Conservation (phyloP, 2,113 vertebrate genomes). For the Hylia prasina region DNA sequence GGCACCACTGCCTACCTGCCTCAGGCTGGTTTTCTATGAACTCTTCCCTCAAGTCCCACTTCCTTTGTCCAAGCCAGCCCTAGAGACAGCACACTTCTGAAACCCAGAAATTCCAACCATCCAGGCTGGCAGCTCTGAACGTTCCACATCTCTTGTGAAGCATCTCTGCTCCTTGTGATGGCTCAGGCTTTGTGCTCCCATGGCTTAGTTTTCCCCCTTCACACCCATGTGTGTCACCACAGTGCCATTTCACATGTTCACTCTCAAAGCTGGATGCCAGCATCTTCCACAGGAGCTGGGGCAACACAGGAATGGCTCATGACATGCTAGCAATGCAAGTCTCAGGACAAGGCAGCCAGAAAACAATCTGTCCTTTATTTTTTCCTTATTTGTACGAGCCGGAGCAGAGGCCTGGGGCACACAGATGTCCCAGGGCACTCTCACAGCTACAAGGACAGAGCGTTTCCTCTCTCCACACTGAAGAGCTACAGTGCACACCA, state of each 20-base stretch:
- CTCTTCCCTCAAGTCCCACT: neutral
- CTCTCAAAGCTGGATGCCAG: neutral
- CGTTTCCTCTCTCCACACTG: neutral
- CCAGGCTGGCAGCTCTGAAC: neutral
- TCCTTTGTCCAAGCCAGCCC: neutral
- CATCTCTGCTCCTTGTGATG: neutral
- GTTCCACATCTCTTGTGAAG: rapidly evolving
- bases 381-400: neutral
- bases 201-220: neutral
- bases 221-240: neutral
- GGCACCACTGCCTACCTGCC: neutral
- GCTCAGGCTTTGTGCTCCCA: neutral
- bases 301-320: neutral
- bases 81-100: neutral
- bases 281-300: neutral
- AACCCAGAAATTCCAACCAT: neutral
- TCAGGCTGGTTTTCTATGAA: neutral
- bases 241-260: neutral
- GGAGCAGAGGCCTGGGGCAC: neutral
- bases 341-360: neutral
- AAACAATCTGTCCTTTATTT: neutral
- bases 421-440: neutral
- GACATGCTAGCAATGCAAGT: rapidly evolving
- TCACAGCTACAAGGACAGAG: neutral
- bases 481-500: neutral